A percentile compares a stretch with the other conserved stretches of the same genome.
Conservation (phyloP, 2,113 vertebrate species). For the Ornithorhynchus anatinus region DNA sequence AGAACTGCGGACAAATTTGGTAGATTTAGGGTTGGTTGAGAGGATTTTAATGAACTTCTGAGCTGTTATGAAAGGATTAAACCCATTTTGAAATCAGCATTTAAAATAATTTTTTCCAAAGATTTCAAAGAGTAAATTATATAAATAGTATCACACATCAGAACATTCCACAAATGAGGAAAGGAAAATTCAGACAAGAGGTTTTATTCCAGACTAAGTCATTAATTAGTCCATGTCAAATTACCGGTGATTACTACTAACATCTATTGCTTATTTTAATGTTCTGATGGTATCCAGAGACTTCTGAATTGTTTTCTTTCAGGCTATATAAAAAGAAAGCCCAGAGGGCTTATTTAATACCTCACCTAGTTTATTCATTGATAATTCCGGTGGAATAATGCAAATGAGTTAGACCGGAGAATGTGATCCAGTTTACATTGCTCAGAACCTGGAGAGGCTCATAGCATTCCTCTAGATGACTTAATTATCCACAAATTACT, state of each 20-base stretch:
- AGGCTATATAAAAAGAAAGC: background rate
- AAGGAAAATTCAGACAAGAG: too few species aligned
- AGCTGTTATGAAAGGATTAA: too few species aligned
- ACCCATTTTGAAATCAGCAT: too few species aligned
- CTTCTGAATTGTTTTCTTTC: slow-evolving; percentile 3
- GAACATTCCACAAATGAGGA: too few species aligned
- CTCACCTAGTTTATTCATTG: slow-evolving; percentile 51
- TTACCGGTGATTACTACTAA: background rate
- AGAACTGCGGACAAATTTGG: too few species aligned
- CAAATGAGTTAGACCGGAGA: slow-evolving; percentile 70
- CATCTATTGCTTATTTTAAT: background rate
- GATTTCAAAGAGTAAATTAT: too few species aligned
- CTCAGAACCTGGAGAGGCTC: slow-evolving; percentile 61
- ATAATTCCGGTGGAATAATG: slow-evolving; percentile 50
- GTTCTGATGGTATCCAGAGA: background rate
- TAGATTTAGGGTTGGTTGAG: too few species aligned
- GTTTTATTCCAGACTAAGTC: too few species aligned
- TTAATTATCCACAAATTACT: slow-evolving; percentile 82
- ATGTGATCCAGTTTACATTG: slow-evolving; percentile 47
- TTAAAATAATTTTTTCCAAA: too few species aligned
- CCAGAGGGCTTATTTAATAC: slow-evolving; percentile 59
- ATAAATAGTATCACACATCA: too few species aligned
- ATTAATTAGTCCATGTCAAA: too few species aligned
- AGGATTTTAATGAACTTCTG: too few species aligned
- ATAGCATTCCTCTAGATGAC: slow-evolving; percentile 73